Evolutionary conservation across 1,140 invertebrate species (phyloP), one percentile per base, ranked within the genome.

Genomic region (Ruditapes philippinarum): DNA sequence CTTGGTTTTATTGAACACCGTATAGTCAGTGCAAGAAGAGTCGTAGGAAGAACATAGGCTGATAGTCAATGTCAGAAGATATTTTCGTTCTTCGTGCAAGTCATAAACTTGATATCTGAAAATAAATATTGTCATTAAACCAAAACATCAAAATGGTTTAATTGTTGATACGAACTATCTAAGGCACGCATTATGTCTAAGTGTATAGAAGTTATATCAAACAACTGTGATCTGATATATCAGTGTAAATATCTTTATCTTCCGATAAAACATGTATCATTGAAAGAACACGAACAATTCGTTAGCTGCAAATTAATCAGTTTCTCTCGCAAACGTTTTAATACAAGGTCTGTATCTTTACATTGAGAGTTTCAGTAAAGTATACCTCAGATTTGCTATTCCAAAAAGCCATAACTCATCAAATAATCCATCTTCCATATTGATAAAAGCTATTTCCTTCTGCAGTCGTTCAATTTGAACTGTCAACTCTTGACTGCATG

Each of bases 391-490:
- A 25, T 22, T n/a, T 54, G 45, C 74, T 31, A 78, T 19, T 33
- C 74, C 74, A 78, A 57, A 51, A 1, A 78, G 19, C 49, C 74
- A 51, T 11, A 78, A 25, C 36, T 78, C 74, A 19, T 78, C 45
- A 1, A n/a, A n/a, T 25, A 68, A 81, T 49, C 90, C 90, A 68
- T 49, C 89, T 36, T 62, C 60, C 19, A 65, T 87, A 5, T 62
- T 65, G 12, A 65, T 25, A 0, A 91, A 68, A 25, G 62, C 36
- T 28, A 76, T 78, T 7, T 14, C 57, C 5, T 80, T 78, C 17
- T 62, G 22, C 19, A 80, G 57, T 17, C 86, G 80, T 45, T 91
- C 90, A 60, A 91, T 87, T 36, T 57, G 68, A 28, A 91, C 65
- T n/a, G 54, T 65, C 0, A 91, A 45, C 17, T 17, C 87, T 54